These are phyloP conservation scores for Edolisoma coerulescens DNA, from an alignment of 2,113 vertebrate species.

Conservation along the genomic window DNA sequence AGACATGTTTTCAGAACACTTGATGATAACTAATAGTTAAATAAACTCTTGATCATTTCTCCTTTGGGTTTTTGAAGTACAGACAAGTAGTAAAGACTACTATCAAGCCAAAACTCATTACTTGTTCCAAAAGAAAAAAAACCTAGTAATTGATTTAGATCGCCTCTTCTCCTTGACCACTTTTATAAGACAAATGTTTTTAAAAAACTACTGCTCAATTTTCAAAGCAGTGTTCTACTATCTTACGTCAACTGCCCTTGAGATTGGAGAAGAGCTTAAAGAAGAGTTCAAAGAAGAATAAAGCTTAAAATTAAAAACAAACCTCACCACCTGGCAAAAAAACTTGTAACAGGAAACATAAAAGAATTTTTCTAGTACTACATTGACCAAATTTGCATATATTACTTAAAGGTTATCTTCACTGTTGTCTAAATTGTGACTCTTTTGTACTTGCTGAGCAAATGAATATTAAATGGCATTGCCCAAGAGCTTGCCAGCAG, in stretches of 20 bases:
- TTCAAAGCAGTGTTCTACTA: neutral
- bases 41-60: neutral
- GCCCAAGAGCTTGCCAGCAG: neutral
- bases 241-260: neutral
- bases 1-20: neutral
- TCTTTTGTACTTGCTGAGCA: neutral
- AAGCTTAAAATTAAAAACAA: neutral
- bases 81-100: neutral
- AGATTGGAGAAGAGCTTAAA: neutral
- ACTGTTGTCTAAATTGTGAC: neutral
- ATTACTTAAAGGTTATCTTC: neutral
- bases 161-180: neutral
- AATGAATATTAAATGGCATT: neutral
- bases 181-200: neutral
- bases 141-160: neutral
- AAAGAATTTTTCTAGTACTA: neutral
- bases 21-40: neutral
- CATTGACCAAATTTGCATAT: neutral
- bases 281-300: neutral
- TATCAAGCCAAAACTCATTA: neutral
- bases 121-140: neutral
- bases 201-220: neutral
- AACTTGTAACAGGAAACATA: rapidly evolving
- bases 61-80: neutral
- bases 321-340: neutral